Conservation (phyloP, 1,140 invertebrate species). For the Meteorus sp. region DNA sequence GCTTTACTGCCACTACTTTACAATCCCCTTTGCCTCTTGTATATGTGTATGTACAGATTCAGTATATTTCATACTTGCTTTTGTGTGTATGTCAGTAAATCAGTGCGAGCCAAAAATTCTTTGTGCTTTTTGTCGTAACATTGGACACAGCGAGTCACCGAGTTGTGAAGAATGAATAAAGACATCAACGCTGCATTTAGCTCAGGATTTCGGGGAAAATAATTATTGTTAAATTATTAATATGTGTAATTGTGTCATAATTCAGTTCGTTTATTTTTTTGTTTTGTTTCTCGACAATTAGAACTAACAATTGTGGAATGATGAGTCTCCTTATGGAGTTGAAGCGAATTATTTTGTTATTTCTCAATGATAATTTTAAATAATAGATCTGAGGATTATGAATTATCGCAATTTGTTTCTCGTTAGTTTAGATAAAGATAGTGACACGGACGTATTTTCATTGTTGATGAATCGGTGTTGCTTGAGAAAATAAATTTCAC, state of each 20-base stretch:
- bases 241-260: not conserved
- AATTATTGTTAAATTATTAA: not conserved
- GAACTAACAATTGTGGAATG: too few relatives aligned
- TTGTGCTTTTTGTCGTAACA: not conserved
- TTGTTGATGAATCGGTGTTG: too few relatives aligned
- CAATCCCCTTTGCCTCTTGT: too few relatives aligned
- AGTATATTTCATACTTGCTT: too few relatives aligned
- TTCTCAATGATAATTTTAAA: too few relatives aligned
- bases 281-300: not conserved
- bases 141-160: not conserved
- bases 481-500: too few relatives aligned
- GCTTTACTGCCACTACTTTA: slow-evolving; percentile 41
- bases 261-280: not conserved
- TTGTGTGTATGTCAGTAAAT: slow-evolving; percentile 10
- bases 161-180: slow-evolving; percentile 1
- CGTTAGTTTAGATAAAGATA: too few relatives aligned
- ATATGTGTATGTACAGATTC: not conserved
- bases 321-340: not conserved
- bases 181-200: not conserved
- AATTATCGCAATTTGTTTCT: too few relatives aligned
- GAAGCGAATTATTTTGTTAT: too few relatives aligned
- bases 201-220: not conserved
- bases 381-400: too few relatives aligned
- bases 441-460: too few relatives aligned
- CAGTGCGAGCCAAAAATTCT: slow-evolving; percentile 1